These are phyloP conservation scores for Epizoanthus fatuus DNA, from an alignment of 92 coral and sea anemone species.

Conservation along the genomic window DNA sequence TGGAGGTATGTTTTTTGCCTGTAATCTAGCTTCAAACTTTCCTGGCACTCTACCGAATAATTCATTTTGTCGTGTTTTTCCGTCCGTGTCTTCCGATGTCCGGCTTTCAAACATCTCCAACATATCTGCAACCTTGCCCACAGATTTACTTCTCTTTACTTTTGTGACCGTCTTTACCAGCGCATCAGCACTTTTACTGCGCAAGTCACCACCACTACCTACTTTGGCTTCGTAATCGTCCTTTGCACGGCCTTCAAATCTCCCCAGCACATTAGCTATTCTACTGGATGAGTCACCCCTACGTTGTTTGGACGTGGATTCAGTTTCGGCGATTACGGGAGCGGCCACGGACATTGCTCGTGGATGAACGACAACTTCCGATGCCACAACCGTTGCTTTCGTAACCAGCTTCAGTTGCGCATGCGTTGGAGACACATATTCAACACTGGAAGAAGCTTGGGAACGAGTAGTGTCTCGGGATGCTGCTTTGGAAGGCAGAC, in stretches of 20 bases:
- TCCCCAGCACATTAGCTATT: constrained; percentile 28
- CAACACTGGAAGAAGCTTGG: background rate
- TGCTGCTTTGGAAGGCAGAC: background rate
- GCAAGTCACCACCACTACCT: background rate
- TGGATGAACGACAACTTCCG: constrained; percentile 32
- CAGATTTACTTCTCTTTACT: background rate
- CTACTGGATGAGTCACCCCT: constrained; percentile 27
- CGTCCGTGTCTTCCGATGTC: background rate
- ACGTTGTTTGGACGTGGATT: constrained; percentile 10
- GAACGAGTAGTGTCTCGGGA: background rate
- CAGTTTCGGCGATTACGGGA: background rate
- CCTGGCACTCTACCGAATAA: background rate
- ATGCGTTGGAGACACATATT: background rate
- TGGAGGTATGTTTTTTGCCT: constrained; percentile 14
- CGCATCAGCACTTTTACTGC: background rate
- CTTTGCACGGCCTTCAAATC: constrained; percentile 16
- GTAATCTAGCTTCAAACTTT: constrained; percentile 6
- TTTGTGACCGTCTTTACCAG: background rate
- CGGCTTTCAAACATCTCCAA: constrained; percentile 10
- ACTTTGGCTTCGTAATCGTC: background rate
- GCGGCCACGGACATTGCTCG: constrained; percentile 6
- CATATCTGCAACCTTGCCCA: constrained; percentile 23
- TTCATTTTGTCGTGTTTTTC: background rate
- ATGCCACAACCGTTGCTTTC: constrained; percentile 19
- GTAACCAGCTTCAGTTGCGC: background rate